Conservation (phyloP, 1,140 invertebrate species). For the Sycophila sp. region DNA sequence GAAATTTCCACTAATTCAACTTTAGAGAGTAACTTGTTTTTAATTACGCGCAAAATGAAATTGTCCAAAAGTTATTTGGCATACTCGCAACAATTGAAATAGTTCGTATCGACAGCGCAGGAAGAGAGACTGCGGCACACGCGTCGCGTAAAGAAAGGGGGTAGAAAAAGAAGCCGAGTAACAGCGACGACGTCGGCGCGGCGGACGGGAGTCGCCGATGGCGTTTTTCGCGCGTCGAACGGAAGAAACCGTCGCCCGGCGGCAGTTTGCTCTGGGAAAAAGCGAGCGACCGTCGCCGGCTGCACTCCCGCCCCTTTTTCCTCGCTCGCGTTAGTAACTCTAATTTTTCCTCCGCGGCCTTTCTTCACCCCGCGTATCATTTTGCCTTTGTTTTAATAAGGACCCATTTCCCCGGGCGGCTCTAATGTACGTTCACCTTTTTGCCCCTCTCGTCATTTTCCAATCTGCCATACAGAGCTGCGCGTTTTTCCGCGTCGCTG, state of each 20-base stretch:
- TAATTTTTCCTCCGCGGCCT: conserved; percentile 15
- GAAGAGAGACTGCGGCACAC: background rate
- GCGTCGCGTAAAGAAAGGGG: background rate
- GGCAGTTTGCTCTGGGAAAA: background rate
- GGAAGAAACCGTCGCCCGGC: background rate
- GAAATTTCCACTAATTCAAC: too few species aligned
- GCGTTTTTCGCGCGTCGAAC: conserved; percentile 33
- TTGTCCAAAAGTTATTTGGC: too few species aligned
- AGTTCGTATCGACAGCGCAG: background rate
- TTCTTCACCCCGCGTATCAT: background rate
- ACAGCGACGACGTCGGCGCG: background rate
- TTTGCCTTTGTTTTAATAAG: background rate
- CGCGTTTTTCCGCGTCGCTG: too few species aligned
- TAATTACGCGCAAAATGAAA: too few species aligned
- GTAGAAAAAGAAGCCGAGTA: background rate
- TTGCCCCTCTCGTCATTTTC: background rate
- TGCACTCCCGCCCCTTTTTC: conserved; percentile 11
- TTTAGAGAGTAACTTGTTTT: too few species aligned
- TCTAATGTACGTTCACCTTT: background rate
- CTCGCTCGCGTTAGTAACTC: conserved; percentile 7
- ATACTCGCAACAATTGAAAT: too few species aligned
- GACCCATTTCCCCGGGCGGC: background rate
- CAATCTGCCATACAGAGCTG: background rate
- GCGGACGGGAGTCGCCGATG: conserved; percentile 1
- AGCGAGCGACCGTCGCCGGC: conserved; percentile 10